Evolutionary conservation across 2,888 invertebrate genomes (phyloP).

Genomic region (Baronia brevicornis): DNA sequence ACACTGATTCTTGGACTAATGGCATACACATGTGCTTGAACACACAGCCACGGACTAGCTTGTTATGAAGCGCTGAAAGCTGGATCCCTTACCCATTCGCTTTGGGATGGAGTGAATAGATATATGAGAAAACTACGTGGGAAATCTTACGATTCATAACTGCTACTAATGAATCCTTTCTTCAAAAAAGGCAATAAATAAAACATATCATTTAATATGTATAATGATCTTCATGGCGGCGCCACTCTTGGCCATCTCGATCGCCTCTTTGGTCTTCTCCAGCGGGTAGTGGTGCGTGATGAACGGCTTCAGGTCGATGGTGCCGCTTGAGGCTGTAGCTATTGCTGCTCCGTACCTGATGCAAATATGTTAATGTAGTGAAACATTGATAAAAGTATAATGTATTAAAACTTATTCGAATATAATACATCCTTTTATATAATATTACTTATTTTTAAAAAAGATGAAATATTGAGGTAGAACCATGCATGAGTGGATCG

Average conservation of each 20-base stretch:
- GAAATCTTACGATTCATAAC: no score
- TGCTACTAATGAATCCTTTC: neutral
- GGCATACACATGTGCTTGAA: no score
- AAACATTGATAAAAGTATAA: neutral
- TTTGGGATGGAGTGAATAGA: no score
- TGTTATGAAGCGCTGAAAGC: no score
- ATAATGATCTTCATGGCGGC: constrained; percentile 92
- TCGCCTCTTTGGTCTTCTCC: constrained; percentile 83
- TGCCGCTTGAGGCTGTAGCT: constrained; percentile 83
- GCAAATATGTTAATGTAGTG: constrained; percentile 18
- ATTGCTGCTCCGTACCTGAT: constrained; percentile 88
- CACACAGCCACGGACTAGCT: no score
- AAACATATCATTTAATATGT: constrained; percentile 54
- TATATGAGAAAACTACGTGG: no score
- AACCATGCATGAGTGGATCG: no score
- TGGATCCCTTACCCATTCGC: no score
- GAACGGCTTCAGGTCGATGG: constrained; percentile 82
- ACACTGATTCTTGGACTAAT: no score
- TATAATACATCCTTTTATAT: no score
- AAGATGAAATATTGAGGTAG: no score
- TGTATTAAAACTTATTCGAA: neutral
- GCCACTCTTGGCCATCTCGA: constrained; percentile 84
- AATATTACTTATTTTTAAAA: no score
- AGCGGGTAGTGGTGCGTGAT: constrained; percentile 88
- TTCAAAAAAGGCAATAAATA: neutral